Evolutionary conservation across 2,888 invertebrate species (phyloP).

Genomic region (Leptinotarsa peninsularis): DNA sequence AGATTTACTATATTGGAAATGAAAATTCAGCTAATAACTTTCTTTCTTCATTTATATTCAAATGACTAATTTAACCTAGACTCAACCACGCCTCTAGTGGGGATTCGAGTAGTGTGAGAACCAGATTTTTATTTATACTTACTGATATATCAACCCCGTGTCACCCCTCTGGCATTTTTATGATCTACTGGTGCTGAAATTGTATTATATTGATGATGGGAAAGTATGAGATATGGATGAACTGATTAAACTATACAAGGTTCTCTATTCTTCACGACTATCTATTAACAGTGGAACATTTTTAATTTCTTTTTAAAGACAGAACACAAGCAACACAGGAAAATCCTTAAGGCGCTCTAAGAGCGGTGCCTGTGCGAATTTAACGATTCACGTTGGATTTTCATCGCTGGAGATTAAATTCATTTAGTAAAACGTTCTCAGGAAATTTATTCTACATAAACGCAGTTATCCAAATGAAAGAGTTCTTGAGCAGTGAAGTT

Average conservation of each 20-base stretch:
- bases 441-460: too few species aligned
- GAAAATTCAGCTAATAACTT: slow-evolving; percentile 11
- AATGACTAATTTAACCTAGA: slow-evolving; percentile 15
- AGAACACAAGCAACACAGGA: too few species aligned
- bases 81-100: slow-evolving; percentile 5
- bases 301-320: too few species aligned
- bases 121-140: slow-evolving; percentile 9
- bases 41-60: slow-evolving; percentile 17
- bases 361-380: too few species aligned
- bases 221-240: neutral
- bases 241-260: neutral
- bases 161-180: slow-evolving; percentile 19
- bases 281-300: neutral
- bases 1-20: slow-evolving; percentile 10
- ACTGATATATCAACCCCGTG: slow-evolving; percentile 13
- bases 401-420: too few species aligned
- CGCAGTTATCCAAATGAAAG: too few species aligned
- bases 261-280: neutral
- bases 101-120: slow-evolving; percentile 1
- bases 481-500: too few species aligned
- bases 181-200: slow-evolving; percentile 16
- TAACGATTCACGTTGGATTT: too few species aligned
- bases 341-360: too few species aligned
- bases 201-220: slow-evolving; percentile 8
- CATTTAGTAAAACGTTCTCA: too few species aligned